Percentiles rank a stretch among this genome's conserved stretches.
phyloP scores from a whole-genome alignment of 2,113 vertebrate species.

The Aythya baeri region DNA sequence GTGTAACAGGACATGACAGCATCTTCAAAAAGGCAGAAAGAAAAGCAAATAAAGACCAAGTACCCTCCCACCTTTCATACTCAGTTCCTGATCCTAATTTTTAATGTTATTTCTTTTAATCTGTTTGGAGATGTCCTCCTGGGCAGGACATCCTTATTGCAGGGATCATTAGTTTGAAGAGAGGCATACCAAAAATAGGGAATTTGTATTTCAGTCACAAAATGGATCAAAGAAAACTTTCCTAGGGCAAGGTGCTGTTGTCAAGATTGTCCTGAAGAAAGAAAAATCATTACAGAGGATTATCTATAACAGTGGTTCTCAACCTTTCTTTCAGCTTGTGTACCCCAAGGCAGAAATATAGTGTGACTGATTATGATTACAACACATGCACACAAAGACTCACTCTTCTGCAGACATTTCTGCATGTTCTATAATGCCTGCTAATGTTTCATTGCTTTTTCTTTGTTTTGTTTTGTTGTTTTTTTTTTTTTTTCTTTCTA shows the following conservation, averaged over 20 bases:
- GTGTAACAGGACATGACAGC: neutral
- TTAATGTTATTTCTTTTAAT: conserved; percentile 53
- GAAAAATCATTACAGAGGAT: conserved; percentile 66
- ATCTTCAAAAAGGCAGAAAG: neutral
- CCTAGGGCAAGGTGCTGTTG: conserved; percentile 56
- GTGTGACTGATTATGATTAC: conserved; percentile 51
- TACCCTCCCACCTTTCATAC: neutral
- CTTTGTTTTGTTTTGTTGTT: too few relatives aligned
- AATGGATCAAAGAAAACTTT: conserved; percentile 50
- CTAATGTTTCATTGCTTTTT: neutral
- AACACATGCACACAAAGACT: neutral
- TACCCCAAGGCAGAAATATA: conserved; percentile 41
- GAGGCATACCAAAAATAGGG: neutral
- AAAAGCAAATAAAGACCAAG: conserved; percentile 40
- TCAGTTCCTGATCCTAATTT: neutral
- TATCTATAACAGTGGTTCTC: conserved; percentile 51
- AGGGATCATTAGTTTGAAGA: conserved; percentile 49
- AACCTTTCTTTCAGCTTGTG: conserved; percentile 40
- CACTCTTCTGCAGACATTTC: neutral
- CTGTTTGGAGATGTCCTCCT: conserved; percentile 12
- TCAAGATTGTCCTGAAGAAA: conserved; percentile 62
- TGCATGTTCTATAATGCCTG: neutral
- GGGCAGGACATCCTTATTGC: neutral
- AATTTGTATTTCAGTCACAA: conserved; percentile 64
- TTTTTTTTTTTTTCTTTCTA: neutral